phyloP scores from a whole-genome alignment of 2,888 invertebrate species.

The Perizoma flavofasciatum region DNA sequence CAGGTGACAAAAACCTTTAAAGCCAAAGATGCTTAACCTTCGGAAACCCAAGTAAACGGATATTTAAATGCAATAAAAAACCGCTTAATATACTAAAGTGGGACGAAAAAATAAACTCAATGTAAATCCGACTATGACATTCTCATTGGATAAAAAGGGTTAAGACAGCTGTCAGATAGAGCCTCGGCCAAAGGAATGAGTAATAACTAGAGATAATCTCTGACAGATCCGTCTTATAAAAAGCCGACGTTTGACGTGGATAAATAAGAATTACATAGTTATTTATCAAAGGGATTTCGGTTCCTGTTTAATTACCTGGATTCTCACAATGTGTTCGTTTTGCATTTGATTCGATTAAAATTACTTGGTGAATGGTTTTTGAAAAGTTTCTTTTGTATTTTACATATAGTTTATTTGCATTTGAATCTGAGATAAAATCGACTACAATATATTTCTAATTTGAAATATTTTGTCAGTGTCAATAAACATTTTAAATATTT shows the following conservation, averaged over 20 bases:
- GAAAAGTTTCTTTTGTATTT: not conserved
- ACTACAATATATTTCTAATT: not conserved
- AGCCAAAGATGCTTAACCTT: conserved; percentile 21
- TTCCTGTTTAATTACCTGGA: conserved; percentile 79
- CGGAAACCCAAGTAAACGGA: conserved; percentile 38
- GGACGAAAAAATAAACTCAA: conserved; percentile 56
- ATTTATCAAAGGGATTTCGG: conserved; percentile 69
- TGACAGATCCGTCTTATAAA: conserved; percentile 82
- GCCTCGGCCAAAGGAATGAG: conserved; percentile 77
- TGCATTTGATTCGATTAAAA: conserved; percentile 22
- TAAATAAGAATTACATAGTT: conserved; percentile 78
- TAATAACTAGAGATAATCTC: conserved; percentile 78
- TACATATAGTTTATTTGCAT: conserved; percentile 14
- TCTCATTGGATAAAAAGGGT: conserved; percentile 83
- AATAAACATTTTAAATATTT: too few species aligned
- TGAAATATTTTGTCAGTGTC: too few species aligned
- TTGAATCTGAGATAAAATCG: conserved; percentile 12
- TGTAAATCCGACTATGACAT: conserved; percentile 77
- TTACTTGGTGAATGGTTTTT: conserved; percentile 5
- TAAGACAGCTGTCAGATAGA: conserved; percentile 81
- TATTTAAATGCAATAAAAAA: conserved; percentile 68
- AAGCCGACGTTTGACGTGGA: conserved; percentile 78
- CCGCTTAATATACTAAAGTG: conserved; percentile 54
- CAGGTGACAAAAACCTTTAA: not conserved
- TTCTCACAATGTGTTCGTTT: conserved; percentile 77